These are phyloP conservation scores for Calcarius lapponicus DNA, from an alignment of 2,797 vertebrate genomes.

Conservation along the genomic window DNA sequence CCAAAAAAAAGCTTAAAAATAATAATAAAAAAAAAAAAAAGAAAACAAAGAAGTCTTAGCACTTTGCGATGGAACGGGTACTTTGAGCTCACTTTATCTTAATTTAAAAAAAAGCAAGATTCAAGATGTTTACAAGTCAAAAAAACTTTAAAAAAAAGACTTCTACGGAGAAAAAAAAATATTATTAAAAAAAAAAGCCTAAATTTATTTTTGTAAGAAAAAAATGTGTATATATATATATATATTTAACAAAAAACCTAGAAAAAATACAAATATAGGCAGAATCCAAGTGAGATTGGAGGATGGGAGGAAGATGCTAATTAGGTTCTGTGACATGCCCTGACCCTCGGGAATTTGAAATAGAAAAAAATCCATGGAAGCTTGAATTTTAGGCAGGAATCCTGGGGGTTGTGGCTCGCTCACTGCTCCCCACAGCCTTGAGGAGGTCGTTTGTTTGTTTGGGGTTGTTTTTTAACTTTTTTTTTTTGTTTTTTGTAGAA, in stretches of 20 bases:
- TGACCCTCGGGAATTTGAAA: neutral
- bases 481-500: neutral
- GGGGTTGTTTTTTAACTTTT: too few species aligned
- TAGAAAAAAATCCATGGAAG: neutral
- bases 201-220: slow-evolving; percentile 80
- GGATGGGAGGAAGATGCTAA: slow-evolving; percentile 56
- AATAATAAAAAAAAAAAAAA: too few species aligned
- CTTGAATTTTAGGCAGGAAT: slow-evolving; percentile 58
- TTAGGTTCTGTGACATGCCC: slow-evolving; percentile 61
- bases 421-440: neutral
- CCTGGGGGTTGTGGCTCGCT: neutral
- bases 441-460: neutral
- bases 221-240: slow-evolving; percentile 56
- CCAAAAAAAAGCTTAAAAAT: too few species aligned
- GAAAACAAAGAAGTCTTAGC: too few species aligned
- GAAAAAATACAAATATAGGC: neutral
- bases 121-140: slow-evolving; percentile 75
- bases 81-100: slow-evolving; percentile 75
- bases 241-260: slow-evolving; percentile 3
- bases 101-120: slow-evolving; percentile 60
- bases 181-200: slow-evolving; percentile 59
- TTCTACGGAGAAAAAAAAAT: slow-evolving; percentile 65
- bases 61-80: slow-evolving; percentile 80
- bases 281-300: slow-evolving; percentile 37
- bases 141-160: slow-evolving; percentile 40